Percentiles rank a stretch among this genome's conserved stretches.
phyloP scores from a whole-genome alignment of 2,888 invertebrate species.

The Entomobrya proxima region DNA sequence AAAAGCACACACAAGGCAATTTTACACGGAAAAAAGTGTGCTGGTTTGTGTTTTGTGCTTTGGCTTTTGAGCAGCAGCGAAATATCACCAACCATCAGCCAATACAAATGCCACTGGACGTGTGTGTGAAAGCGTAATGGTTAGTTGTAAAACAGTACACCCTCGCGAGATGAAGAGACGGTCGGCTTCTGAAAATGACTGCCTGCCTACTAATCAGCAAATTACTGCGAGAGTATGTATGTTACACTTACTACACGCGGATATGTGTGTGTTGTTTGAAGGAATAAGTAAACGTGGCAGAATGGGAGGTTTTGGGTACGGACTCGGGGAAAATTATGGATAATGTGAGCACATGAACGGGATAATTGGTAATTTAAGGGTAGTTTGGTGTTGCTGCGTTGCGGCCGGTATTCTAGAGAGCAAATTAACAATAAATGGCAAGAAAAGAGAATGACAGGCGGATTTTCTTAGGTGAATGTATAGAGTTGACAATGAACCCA shows the following conservation, averaged over 20 bases:
- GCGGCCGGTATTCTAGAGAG: no score
- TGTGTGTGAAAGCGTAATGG: constrained; percentile 43
- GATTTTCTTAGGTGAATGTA: no score
- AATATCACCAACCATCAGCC: constrained; percentile 36
- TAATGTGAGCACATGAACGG: no score
- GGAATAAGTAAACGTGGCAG: neutral
- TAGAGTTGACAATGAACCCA: no score
- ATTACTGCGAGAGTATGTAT: constrained; percentile 29
- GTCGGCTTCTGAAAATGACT: neutral
- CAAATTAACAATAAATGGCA: no score
- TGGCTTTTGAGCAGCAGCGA: neutral
- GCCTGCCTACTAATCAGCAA: constrained; percentile 55
- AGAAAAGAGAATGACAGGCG: no score
- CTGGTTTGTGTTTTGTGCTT: neutral
- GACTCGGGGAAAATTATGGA: no score
- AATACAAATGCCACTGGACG: constrained; percentile 48
- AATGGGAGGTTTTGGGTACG: no score
- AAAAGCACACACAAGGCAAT: neutral
- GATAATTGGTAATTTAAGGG: no score
- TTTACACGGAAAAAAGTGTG: neutral
- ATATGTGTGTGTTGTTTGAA: neutral
- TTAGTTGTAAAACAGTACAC: constrained; percentile 46
- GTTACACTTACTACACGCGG: constrained; percentile 12
- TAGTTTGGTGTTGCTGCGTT: no score
- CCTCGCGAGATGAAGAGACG: constrained; percentile 40